Base-by-base conservation (phyloP, 2,797 vertebrate species). In the Karalla daura region DNA sequence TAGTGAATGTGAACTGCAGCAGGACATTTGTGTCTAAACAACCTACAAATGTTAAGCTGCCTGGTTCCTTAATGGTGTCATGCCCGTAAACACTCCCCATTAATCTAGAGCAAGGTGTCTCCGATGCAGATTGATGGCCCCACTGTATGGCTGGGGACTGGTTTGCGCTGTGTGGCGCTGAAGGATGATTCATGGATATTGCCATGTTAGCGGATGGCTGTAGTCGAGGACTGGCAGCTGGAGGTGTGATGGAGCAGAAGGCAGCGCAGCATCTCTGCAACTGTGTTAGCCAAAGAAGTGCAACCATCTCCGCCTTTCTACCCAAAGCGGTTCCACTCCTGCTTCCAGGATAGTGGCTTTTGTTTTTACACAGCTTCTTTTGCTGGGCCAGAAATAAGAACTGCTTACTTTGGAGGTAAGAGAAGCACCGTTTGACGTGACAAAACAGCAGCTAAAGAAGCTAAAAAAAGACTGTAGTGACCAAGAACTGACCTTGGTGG, bases 161-260 rank as follows among this genome's bases (percentile, higher is more conserved):
- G 47, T 71, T 63, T 63, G 46, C 28, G 11, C 25, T 41, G 27
- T 52, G 46, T 21, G 7, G 11, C 24, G 41, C 73, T 56, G 51
- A 51, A 46, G 71, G 32, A 53, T 79, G 78, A 84, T 80, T 76
- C 70, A 77, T 78, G 45, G 70, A 47, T 44, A 35, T 59, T 46
- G 69, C 59, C n/a, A 2, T 56, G 53, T 69, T 54, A 52, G 58
- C 13, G 63, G 68, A 70, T 70, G 68, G 59, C 56, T 58, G 52
- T 59, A 35, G 58, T 59, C 56, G 50, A 70, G 55, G 56, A 44
- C 59, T 58, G 60, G 66, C 74, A 70, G 78, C 64, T 68, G 63
- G 56, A 68, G 53, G 58, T 53, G 56, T 61, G 70, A 72, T 44
- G 59, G 71, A 78, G 78, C 71, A 80, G 77, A 85, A 76, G 70